phyloP scores from a whole-genome alignment of 2,888 invertebrate genomes.

The Phaonia tiefii region DNA sequence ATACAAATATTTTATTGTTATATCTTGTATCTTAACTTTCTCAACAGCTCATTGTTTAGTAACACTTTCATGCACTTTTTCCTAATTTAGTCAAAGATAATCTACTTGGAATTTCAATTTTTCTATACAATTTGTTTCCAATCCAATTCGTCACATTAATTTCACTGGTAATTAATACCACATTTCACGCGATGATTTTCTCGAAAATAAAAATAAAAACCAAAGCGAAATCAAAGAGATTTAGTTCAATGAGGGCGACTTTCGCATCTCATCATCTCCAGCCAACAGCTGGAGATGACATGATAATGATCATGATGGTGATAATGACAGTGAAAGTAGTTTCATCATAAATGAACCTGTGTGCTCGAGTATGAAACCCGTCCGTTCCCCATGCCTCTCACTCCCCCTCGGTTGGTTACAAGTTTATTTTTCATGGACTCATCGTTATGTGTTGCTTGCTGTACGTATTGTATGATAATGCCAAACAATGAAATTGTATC shows the following conservation, averaged over 20 bases:
- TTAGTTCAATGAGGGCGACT: constrained; percentile 10
- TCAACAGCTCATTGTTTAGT: too few relatives aligned
- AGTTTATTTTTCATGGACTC: constrained; percentile 15
- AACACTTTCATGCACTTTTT: too few relatives aligned
- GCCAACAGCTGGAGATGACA: neutral
- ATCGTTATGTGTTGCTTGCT: constrained; percentile 14
- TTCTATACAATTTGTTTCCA: constrained; percentile 3
- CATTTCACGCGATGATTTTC: neutral
- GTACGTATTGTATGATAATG: neutral
- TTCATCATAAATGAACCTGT: constrained; percentile 29
- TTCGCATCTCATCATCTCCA: constrained; percentile 4
- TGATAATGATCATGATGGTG: constrained; percentile 15
- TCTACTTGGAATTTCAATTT: too few relatives aligned
- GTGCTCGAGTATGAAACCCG: neutral
- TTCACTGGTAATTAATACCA: constrained; percentile 20
- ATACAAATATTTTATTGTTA: too few relatives aligned
- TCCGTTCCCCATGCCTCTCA: too few relatives aligned
- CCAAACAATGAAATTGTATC: constrained; percentile 29
- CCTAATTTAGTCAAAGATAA: too few relatives aligned
- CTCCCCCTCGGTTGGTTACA: neutral
- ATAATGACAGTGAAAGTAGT: constrained; percentile 63
- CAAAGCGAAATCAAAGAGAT: constrained; percentile 1
- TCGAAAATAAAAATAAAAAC: neutral
- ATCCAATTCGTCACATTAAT: constrained; percentile 13
- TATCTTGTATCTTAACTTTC: too few relatives aligned